Conservation (phyloP, 1,140 invertebrate genomes). For the Drosophila busckii region DNA sequence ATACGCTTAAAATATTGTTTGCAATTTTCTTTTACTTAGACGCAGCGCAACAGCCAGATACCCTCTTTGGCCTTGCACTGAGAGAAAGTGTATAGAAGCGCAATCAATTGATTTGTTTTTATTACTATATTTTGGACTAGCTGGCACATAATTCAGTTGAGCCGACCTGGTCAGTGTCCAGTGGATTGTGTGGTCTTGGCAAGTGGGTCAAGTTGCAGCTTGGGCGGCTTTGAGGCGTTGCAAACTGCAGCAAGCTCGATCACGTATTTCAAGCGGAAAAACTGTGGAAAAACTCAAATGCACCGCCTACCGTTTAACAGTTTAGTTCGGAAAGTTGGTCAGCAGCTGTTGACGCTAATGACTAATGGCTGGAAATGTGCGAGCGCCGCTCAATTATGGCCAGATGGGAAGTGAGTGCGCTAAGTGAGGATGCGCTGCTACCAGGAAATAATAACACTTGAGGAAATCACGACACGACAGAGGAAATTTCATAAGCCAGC, state of each 20-base stretch:
- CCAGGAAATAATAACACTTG: constrained; percentile 48
- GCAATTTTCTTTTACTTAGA: too few species aligned
- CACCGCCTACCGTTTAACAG: constrained; percentile 18
- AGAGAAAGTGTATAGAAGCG: too few species aligned
- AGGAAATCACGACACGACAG: constrained; percentile 46
- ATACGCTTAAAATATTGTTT: too few species aligned
- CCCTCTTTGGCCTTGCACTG: too few species aligned
- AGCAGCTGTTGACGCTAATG: constrained; percentile 45
- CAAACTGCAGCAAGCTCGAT: constrained; percentile 33
- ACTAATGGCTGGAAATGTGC: constrained; percentile 51
- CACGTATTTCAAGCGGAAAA: constrained; percentile 65
- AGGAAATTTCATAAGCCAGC: constrained; percentile 64
- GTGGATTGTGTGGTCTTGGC: too few species aligned
- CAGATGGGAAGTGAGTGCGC: constrained; percentile 34
- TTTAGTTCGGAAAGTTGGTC: constrained; percentile 43
- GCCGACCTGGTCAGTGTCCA: constrained; percentile 3
- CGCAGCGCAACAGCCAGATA: too few species aligned
- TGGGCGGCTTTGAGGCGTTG: constrained; percentile 64
- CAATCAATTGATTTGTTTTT: too few species aligned
- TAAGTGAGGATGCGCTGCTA: constrained; percentile 29
- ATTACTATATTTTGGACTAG: too few species aligned
- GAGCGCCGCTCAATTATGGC: constrained; percentile 35
- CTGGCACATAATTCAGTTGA: not conserved
- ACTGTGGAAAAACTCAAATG: constrained; percentile 42
- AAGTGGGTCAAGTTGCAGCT: constrained; percentile 72